Evolutionary conservation across 2,113 vertebrate genomes (phyloP).

Genomic region (Dipodomys ordii): DNA sequence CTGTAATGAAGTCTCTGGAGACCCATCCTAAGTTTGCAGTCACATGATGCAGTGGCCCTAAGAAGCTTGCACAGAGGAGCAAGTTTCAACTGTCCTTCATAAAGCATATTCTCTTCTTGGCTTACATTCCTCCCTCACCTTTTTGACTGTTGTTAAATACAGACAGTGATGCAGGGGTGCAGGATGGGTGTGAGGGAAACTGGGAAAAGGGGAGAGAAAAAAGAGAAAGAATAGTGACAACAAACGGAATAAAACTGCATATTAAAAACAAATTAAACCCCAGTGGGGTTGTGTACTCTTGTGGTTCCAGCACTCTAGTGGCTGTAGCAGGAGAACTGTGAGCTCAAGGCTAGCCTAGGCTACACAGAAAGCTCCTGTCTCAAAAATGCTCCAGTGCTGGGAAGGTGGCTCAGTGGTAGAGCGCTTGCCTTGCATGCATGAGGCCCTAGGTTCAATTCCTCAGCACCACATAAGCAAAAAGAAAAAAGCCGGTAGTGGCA

Average conservation of each 20-base stretch:
- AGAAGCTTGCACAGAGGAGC: background rate
- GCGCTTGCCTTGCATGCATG: no score
- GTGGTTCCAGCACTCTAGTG: background rate
- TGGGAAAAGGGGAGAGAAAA: fast-evolving
- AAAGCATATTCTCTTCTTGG: background rate
- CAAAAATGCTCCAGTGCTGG: background rate
- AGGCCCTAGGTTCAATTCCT: no score
- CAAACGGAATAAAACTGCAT: background rate
- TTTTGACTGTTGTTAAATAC: background rate
- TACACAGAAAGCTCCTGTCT: background rate
- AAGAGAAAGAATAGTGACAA: background rate
- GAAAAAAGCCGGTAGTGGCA: no score
- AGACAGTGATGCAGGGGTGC: background rate
- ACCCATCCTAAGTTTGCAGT: background rate
- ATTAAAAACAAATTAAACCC: background rate
- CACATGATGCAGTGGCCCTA: background rate
- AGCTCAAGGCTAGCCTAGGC: background rate
- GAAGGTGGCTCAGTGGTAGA: no score
- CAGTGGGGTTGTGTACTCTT: no score
- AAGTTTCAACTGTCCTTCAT: background rate
- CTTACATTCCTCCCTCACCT: background rate
- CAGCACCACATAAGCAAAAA: no score
- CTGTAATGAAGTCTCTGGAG: background rate
- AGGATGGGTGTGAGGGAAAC: background rate
- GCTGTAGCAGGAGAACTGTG: no score